Evolutionary conservation across 2,113 vertebrate species (phyloP), one percentile per base, ranked within the genome.

Genomic region (Phyllostomus hastatus): DNA sequence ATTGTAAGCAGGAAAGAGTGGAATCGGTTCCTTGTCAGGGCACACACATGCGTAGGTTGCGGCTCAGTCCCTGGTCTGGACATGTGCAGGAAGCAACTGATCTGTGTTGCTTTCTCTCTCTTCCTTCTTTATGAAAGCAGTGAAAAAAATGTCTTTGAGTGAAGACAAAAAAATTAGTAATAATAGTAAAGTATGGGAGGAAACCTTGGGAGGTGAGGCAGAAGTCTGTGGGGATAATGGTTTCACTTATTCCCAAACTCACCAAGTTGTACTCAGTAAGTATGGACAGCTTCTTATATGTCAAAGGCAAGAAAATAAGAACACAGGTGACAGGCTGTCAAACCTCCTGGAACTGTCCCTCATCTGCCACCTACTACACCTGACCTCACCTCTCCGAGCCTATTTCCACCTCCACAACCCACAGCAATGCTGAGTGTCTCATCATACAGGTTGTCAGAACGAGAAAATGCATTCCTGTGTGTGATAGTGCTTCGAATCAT

Each of bases 351-450:
- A 5, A 4, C 14, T 46, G 5, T 4, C 24, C 81, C 57, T 52
- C 46, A 1, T 22, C 48, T 7, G 59, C 59, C 15, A 0, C 59
- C 26, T 50, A 16, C 67, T 64, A 59, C 46, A 4, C 0, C 8
- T 1, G 35, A 33, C 28, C 33, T 14, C 33, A 0, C 33, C 41
- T 59, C 35, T 31, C 41, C 0, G 14, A 11, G 76, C 20, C 15
- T 17, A 0, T 50, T 9, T 33, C 75, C 33, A 19, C 41, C 35
- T 24, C 12, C 67, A 67, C 12, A 67, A 7, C 33, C 31, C 31
- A 7, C 33, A 14, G 0, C 0, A 6, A 31, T 1, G 9, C 50
- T 5, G 0, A 16, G 5, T 0, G 11, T 8, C 75, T 64, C 5
- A 1, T 9, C 75, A 31, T 15, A 24, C 41, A 28, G 26, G 43